A percentile compares a stretch with the other conserved stretches of the same genome.
Evolutionary conservation across 2,888 invertebrate species (phyloP).

Genomic region (Apodemia mormo): DNA sequence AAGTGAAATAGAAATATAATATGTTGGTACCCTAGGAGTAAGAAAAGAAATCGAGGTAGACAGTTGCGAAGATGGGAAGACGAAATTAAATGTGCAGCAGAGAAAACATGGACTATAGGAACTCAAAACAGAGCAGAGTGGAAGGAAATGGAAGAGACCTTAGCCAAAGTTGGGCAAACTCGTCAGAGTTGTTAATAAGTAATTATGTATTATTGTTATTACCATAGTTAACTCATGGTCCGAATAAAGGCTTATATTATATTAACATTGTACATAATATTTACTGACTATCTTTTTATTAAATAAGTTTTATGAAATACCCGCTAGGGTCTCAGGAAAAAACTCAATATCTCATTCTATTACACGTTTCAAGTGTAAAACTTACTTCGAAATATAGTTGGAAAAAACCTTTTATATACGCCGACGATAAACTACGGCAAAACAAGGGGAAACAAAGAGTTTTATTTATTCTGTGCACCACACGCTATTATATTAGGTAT

Average conservation of each 20-base stretch:
- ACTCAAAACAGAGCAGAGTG: neutral
- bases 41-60: slow-evolving; percentile 3
- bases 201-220: too few relatives aligned
- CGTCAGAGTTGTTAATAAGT: too few relatives aligned
- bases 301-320: neutral
- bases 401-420: slow-evolving; percentile 15
- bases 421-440: slow-evolving; percentile 11
- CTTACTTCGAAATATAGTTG: slow-evolving; percentile 3
- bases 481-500: slow-evolving; percentile 9
- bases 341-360: slow-evolving; percentile 17
- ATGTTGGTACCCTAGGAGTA: neutral
- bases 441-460: slow-evolving; percentile 11
- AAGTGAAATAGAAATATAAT: slow-evolving; percentile 13
- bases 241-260: too few relatives aligned
- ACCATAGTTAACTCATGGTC: too few relatives aligned
- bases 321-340: neutral
- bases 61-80: neutral
- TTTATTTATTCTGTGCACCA: slow-evolving; percentile 16
- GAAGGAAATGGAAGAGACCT: too few relatives aligned
- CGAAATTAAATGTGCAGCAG: slow-evolving; percentile 16
- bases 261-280: neutral
- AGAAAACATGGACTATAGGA: slow-evolving; percentile 26
- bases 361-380: slow-evolving; percentile 13
- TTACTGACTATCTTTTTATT: neutral
- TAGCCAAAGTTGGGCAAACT: slow-evolving; percentile 9